phyloP scores from a whole-genome alignment of 2,797 vertebrate genomes.

The Tapera naevia region DNA sequence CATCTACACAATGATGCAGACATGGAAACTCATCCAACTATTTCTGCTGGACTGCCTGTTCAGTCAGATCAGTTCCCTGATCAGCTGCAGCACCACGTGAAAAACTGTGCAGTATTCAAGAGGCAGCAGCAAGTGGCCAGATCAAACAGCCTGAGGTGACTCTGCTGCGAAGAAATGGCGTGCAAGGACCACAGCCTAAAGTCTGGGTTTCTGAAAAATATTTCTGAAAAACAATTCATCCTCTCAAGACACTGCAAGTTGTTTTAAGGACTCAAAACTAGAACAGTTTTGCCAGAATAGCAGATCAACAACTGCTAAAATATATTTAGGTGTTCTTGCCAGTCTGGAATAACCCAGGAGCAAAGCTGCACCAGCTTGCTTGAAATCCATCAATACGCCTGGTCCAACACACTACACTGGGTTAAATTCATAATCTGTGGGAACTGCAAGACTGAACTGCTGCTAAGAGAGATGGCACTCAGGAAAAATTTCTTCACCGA shows the following conservation, averaged over 20 bases:
- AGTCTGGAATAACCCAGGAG: not conserved
- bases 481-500: too few species aligned
- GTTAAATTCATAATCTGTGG: not conserved
- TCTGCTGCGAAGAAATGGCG: not conserved
- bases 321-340: not conserved
- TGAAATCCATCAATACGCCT: not conserved
- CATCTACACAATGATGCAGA: not conserved
- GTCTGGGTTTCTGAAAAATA: not conserved
- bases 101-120: not conserved
- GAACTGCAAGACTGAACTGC: not conserved
- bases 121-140: not conserved
- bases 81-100: not conserved
- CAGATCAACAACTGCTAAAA: not conserved
- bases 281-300: not conserved
- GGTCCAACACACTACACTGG: rapidly evolving
- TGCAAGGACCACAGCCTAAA: not conserved
- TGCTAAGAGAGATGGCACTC: not conserved
- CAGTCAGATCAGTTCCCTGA: not conserved
- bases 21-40: not conserved
- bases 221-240: too few species aligned
- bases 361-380: not conserved
- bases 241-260: not conserved
- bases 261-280: not conserved
- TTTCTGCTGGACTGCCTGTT: not conserved
- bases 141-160: not conserved